Conservation (phyloP, 2,797 vertebrate species). For the Aulostomus chinensis region DNA sequence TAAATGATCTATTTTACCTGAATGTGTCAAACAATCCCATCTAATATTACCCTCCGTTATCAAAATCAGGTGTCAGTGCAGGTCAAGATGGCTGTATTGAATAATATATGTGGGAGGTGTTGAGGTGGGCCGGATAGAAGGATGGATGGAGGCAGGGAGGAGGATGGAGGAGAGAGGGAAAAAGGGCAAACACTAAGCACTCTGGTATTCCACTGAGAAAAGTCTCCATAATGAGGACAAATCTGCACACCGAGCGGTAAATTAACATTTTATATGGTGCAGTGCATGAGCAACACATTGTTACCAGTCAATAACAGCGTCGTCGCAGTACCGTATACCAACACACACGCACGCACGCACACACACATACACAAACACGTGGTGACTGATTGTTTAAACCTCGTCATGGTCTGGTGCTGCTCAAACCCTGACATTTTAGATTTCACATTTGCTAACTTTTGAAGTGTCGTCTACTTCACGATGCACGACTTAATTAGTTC, state of each 20-base stretch:
- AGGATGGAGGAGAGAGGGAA: neutral
- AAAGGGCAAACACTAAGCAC: neutral
- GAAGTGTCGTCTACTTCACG: neutral
- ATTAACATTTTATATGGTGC: slow-evolving; percentile 24
- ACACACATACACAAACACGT: slow-evolving; percentile 2
- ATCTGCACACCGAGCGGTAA: slow-evolving; percentile 26
- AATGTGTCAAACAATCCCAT: too few species aligned
- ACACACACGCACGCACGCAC: neutral
- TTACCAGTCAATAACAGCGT: slow-evolving; percentile 6
- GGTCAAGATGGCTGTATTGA: too few species aligned
- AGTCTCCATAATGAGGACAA: slow-evolving; percentile 33
- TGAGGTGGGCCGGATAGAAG: too few species aligned
- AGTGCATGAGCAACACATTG: slow-evolving; percentile 1
- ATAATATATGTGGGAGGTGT: too few species aligned
- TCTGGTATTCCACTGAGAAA: neutral
- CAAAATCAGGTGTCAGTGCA: too few species aligned
- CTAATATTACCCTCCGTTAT: too few species aligned
- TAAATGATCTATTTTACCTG: too few species aligned
- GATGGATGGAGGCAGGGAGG: neutral
- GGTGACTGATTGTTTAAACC: neutral
- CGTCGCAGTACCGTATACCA: too few species aligned
- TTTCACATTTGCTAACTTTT: neutral
- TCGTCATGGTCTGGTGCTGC: neutral
- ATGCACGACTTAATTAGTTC: neutral
- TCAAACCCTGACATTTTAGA: neutral